Evolutionary conservation across 2,113 vertebrate species (phyloP).

Genomic region (Bubalus kerabau): DNA sequence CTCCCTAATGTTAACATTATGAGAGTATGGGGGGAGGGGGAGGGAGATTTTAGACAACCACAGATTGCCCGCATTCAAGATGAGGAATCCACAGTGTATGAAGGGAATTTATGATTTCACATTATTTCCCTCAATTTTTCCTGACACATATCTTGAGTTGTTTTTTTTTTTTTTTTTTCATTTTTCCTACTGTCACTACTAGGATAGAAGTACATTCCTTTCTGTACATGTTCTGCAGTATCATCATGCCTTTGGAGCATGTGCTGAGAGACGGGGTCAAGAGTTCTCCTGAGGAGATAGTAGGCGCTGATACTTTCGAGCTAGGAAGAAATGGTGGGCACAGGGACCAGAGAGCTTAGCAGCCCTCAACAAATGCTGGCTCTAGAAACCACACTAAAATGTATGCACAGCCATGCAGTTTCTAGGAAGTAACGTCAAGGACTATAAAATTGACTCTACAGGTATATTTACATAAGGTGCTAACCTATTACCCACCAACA

Average conservation of each 20-base stretch:
- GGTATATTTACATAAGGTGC: neutral
- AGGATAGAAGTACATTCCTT: conserved; percentile 24
- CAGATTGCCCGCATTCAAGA: neutral
- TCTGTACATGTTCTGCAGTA: neutral
- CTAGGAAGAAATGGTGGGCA: neutral
- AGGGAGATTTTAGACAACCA: neutral
- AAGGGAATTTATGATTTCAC: conserved; percentile 50
- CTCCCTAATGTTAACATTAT: neutral
- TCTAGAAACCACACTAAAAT: neutral
- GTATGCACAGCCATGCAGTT: neutral
- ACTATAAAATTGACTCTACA: neutral
- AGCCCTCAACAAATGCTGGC: neutral
- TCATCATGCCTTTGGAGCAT: neutral
- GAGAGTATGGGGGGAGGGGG: neutral
- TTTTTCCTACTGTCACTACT: neutral
- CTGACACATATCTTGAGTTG: conserved; percentile 10
- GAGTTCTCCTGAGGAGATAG: neutral
- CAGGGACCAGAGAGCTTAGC: neutral
- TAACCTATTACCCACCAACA: neutral
- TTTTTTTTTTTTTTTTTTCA: neutral
- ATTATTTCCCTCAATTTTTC: conserved; percentile 1
- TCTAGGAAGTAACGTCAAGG: neutral
- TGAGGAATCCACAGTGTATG: conserved; percentile 1
- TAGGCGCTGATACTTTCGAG: neutral
- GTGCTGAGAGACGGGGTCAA: neutral